phyloP scores from a whole-genome alignment of 2,797 vertebrate genomes.

The Pristis pectinata region DNA sequence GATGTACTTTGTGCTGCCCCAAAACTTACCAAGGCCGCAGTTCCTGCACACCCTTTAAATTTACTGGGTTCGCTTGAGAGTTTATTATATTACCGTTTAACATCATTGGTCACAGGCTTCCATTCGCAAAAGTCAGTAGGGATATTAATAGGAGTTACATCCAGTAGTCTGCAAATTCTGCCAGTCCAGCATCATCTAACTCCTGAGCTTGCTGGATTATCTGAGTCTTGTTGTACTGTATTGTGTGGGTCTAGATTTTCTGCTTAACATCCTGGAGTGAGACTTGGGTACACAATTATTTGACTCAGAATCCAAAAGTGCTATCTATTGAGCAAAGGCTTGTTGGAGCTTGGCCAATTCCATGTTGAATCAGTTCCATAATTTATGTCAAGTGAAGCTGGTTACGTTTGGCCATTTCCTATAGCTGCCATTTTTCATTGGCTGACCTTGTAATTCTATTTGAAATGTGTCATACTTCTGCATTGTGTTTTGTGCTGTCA shows the following conservation, averaged over 20 bases:
- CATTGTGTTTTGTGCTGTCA: conserved; percentile 49
- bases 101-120: too few relatives aligned
- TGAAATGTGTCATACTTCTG: not conserved
- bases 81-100: too few relatives aligned
- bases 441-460: not conserved
- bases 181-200: not conserved
- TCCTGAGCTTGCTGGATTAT: too few relatives aligned
- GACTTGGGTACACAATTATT: not conserved
- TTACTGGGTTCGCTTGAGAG: too few relatives aligned
- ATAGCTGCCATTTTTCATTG: too few relatives aligned
- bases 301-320: not conserved
- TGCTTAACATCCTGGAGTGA: not conserved
- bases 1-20: too few relatives aligned
- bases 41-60: too few relatives aligned
- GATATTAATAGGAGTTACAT: too few relatives aligned
- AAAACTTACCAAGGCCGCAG: too few relatives aligned
- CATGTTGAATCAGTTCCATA: not conserved
- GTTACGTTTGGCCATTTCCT: not conserved
- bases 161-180: not conserved
- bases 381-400: not conserved
- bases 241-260: not conserved
- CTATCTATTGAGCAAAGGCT: not conserved
- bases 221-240: too few relatives aligned
- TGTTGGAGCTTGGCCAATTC: not conserved
- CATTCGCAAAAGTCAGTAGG: too few relatives aligned